These are phyloP conservation scores for Malurus cyaneus DNA, from an alignment of 2,113 vertebrate species.

Conservation along the genomic window DNA sequence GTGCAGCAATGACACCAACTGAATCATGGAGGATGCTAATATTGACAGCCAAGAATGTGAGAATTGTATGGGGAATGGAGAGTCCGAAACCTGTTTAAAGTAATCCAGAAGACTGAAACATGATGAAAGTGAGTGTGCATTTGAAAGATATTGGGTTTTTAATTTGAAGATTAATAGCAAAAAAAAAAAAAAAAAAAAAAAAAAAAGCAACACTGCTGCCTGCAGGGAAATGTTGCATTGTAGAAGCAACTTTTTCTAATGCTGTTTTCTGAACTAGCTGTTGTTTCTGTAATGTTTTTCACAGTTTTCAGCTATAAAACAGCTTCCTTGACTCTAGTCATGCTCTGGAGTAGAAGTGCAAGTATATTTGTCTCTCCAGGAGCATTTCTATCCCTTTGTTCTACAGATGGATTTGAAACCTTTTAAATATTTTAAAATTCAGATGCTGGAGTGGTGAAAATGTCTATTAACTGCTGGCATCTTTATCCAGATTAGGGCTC, in stretches of 20 bases:
- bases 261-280: neutral
- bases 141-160: neutral
- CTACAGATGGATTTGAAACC: neutral
- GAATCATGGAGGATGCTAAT: neutral
- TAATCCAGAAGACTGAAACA: neutral
- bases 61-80: neutral
- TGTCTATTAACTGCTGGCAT: neutral
- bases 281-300: neutral
- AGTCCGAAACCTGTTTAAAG: neutral
- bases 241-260: neutral
- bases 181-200: neutral
- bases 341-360: neutral
- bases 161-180: neutral
- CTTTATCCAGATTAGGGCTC: neutral
- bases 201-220: fast-evolving
- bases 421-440: neutral
- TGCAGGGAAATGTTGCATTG: neutral
- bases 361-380: neutral
- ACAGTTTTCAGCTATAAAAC: neutral
- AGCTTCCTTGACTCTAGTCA: neutral
- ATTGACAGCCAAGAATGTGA: neutral
- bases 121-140: neutral
- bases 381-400: neutral
- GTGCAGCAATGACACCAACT: neutral
- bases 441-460: neutral